phyloP scores from a whole-genome alignment of 2,797 vertebrate genomes.

The Oreochromis grahami region DNA sequence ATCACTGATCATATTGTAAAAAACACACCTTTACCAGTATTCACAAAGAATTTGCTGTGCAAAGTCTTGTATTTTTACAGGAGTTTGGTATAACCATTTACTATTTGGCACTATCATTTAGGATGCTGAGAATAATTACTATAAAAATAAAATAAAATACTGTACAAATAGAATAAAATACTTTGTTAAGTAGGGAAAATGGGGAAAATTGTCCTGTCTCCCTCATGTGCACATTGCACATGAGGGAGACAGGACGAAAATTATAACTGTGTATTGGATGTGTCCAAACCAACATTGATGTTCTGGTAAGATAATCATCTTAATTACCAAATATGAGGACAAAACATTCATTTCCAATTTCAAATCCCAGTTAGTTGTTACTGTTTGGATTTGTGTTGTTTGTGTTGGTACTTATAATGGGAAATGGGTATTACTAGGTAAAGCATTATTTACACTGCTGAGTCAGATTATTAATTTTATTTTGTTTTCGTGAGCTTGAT shows the following conservation, averaged over 20 bases:
- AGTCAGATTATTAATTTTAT: conserved; percentile 1
- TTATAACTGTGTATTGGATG: not conserved
- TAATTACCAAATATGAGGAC: not conserved
- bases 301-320: not conserved
- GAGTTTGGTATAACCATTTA: not conserved
- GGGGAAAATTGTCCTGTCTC: no score
- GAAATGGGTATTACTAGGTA: not conserved
- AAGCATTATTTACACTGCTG: not conserved
- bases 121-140: not conserved
- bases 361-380: not conserved
- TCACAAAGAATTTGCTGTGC: not conserved
- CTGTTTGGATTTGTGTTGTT: not conserved
- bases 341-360: not conserved
- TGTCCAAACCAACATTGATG: not conserved
- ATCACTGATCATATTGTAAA: not conserved
- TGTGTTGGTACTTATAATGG: not conserved
- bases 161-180: no score
- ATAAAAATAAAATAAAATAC: no score
- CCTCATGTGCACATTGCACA: no score
- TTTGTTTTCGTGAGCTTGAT: conserved; percentile 17
- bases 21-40: not conserved
- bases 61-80: not conserved
- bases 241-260: not conserved
- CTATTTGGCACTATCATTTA: not conserved
- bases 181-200: no score